A percentile compares a stretch with the other conserved stretches of the same genome.
Evolutionary conservation across 30 jellyfish, hydroid and myxozoan genomes (phyloP).

Genomic region (Hydractinia symbiolongicarpus): DNA sequence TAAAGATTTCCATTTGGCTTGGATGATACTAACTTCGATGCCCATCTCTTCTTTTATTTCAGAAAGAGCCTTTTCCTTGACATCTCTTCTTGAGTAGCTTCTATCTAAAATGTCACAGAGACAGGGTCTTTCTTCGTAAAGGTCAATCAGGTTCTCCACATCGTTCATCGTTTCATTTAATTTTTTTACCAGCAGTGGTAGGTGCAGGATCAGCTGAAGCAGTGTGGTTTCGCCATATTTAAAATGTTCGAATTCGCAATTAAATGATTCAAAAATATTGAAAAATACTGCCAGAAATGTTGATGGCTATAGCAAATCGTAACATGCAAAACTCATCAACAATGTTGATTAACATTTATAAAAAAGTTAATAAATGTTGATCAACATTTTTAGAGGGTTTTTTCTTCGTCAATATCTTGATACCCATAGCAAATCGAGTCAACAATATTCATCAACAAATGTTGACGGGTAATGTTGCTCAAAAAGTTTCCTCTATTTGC

Average conservation of each 20-base stretch:
- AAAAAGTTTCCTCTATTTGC: neutral
- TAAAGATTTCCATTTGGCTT: neutral
- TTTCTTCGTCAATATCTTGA: neutral
- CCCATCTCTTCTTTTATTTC: neutral
- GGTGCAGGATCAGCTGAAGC: too few relatives aligned
- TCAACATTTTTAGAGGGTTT: neutral
- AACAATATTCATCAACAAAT: too few relatives aligned
- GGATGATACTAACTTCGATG: neutral
- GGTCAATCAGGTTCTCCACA: neutral
- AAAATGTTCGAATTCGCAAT: too few relatives aligned
- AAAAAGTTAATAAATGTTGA: conserved; percentile 1
- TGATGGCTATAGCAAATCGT: too few relatives aligned
- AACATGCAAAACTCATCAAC: neutral
- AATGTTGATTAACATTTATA: neutral
- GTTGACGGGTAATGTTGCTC: conserved; percentile 1
- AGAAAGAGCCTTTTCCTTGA: conserved; percentile 9
- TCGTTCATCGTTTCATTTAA: neutral
- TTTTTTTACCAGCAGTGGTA: neutral
- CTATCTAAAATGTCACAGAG: neutral
- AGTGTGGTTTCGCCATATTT: too few relatives aligned
- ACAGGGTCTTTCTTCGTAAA: conserved; percentile 2
- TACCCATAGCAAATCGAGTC: neutral
- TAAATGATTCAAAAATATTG: too few relatives aligned
- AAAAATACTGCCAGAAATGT: too few relatives aligned
- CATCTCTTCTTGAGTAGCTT: neutral